These are phyloP conservation scores for Tridacna crocea DNA, from an alignment of 2,888 invertebrate species.

Conservation along the genomic window DNA sequence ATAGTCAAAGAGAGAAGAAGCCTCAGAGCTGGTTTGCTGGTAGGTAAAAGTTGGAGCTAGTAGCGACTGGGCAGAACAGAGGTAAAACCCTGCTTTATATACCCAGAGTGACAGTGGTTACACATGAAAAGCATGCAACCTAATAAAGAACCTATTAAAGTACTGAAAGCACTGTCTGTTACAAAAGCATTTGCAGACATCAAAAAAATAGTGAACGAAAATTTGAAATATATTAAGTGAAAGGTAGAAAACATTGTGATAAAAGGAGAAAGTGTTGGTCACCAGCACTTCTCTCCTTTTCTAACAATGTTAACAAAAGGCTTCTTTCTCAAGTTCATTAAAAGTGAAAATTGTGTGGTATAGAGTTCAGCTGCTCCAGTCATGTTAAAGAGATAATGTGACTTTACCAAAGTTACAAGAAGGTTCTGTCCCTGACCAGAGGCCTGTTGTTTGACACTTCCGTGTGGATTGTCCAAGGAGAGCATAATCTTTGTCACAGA, in stretches of 20 bases:
- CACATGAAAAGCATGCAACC: neutral
- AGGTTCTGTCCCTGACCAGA: conserved; percentile 45
- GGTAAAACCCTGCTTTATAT: neutral
- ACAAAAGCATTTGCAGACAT: neutral
- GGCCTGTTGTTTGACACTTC: conserved; percentile 44
- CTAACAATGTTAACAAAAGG: too few relatives aligned
- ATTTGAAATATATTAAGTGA: too few relatives aligned
- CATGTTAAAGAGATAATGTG: neutral
- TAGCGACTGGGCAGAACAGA: neutral
- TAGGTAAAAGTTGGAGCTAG: neutral
- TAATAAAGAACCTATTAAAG: too few relatives aligned
- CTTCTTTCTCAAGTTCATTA: too few relatives aligned
- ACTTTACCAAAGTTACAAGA: conserved; percentile 49
- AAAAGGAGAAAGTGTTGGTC: neutral
- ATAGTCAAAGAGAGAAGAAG: neutral
- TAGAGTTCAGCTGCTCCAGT: too few relatives aligned
- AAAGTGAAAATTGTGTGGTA: neutral
- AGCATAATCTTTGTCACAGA: conserved; percentile 53
- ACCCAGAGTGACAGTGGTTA: neutral
- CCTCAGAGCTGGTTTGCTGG: neutral
- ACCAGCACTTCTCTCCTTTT: neutral
- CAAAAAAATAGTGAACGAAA: too few relatives aligned
- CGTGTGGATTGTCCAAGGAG: conserved; percentile 45
- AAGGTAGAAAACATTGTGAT: neutral
- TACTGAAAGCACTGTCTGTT: conserved; percentile 34